Conservation (phyloP, 2,888 invertebrate genomes). For the Drosophila lacicola region DNA sequence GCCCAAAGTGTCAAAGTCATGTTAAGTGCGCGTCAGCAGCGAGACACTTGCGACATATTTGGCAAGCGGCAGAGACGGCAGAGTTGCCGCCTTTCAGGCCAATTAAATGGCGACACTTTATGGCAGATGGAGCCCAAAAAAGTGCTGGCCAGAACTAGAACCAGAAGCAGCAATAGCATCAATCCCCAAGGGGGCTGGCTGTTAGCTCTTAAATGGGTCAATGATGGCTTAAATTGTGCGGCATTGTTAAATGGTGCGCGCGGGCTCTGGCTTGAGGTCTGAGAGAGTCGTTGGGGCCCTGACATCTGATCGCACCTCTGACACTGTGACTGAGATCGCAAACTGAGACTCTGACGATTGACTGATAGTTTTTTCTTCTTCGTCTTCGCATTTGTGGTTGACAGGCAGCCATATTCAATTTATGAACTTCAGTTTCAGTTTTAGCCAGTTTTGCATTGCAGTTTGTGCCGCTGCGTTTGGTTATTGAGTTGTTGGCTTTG, state of each 20-base stretch:
- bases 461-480: constrained; percentile 19
- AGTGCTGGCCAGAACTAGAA: constrained; percentile 5
- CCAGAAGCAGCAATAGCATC: constrained; percentile 3
- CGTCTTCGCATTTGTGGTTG: constrained; percentile 40
- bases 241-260: constrained; percentile 63
- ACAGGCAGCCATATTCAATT: constrained; percentile 54
- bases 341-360: constrained; percentile 51
- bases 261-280: constrained; percentile 41
- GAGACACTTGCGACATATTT: constrained; percentile 62
- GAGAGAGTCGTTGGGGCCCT: constrained; percentile 29
- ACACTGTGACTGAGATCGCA: constrained; percentile 29
- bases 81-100: constrained; percentile 53
- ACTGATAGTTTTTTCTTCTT: constrained; percentile 46
- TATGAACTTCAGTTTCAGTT: constrained; percentile 57
- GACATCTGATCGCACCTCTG: constrained; percentile 75
- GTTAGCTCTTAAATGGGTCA: constrained; percentile 67
- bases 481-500: constrained; percentile 71
- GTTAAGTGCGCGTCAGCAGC: constrained; percentile 18
- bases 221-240: constrained; percentile 81
- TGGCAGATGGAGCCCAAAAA: constrained; percentile 18
- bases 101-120: constrained; percentile 78
- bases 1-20: constrained; percentile 73
- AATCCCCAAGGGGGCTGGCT: constrained; percentile 61
- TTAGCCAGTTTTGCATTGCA: constrained; percentile 35
- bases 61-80: constrained; percentile 44